Evolutionary conservation across 1,140 invertebrate species (phyloP).

Genomic region (Telenomus remus): DNA sequence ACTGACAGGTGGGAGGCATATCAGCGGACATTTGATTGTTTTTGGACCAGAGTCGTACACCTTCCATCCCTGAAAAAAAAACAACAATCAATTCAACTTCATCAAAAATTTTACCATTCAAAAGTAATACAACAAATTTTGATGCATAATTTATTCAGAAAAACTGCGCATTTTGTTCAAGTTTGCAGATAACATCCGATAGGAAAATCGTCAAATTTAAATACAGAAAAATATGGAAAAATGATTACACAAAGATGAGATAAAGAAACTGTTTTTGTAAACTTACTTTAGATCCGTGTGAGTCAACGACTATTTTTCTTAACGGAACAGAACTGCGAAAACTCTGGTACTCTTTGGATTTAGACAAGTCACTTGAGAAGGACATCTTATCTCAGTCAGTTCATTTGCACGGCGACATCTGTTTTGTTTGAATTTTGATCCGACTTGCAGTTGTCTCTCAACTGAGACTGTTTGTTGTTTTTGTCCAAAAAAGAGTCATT

Average conservation of each 20-base stretch:
- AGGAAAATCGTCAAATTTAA: background rate
- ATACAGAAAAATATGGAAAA: too few relatives aligned
- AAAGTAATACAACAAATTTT: too few relatives aligned
- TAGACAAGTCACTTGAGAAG: constrained; percentile 82
- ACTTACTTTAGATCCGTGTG: constrained; percentile 76
- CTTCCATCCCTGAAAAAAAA: constrained; percentile 83
- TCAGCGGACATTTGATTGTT: constrained; percentile 84
- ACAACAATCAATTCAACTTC: too few relatives aligned
- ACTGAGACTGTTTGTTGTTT: constrained; percentile 3
- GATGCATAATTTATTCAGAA: constrained; percentile 11
- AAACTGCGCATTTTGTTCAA: background rate
- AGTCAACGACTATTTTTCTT: constrained; percentile 87
- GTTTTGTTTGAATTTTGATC: background rate
- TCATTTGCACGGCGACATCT: background rate
- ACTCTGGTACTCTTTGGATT: constrained; percentile 88
- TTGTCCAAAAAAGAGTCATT: background rate
- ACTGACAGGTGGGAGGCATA: constrained; percentile 91
- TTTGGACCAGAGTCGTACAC: constrained; percentile 92
- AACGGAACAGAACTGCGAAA: constrained; percentile 89
- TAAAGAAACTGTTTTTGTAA: too few relatives aligned
- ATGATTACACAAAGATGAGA: too few relatives aligned
- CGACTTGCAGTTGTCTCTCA: background rate
- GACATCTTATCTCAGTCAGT: constrained; percentile 74
- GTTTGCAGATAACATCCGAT: background rate
- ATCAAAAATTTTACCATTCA: too few relatives aligned